Evolutionary conservation across 2,888 invertebrate species (phyloP).

Genomic region (Baccha elongata): DNA sequence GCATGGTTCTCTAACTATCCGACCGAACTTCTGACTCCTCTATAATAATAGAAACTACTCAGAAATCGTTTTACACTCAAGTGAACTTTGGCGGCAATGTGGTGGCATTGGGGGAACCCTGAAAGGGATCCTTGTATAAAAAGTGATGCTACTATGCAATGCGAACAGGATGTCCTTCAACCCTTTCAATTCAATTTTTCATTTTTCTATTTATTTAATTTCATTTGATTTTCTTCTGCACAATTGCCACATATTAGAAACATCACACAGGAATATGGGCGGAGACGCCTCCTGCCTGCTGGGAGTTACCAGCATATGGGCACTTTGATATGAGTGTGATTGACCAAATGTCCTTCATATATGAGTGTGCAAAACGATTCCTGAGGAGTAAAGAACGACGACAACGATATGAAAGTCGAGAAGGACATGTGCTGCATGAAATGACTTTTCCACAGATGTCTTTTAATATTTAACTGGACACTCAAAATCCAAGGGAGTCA

Average conservation of each 20-base stretch:
- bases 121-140: not conserved
- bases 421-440: constrained; percentile 61
- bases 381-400: constrained; percentile 20
- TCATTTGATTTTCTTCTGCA: constrained; percentile 62
- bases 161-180: constrained; percentile 38
- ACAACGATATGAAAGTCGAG: constrained; percentile 19
- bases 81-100: constrained; percentile 45
- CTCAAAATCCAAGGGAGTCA: constrained; percentile 54
- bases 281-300: not conserved
- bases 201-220: constrained; percentile 70
- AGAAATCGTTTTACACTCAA: constrained; percentile 72
- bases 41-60: constrained; percentile 46
- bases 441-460: constrained; percentile 66
- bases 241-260: constrained; percentile 62
- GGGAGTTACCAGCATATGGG: constrained; percentile 29
- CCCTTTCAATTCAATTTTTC: constrained; percentile 20
- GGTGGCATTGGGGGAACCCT: constrained; percentile 11
- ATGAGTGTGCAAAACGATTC: constrained; percentile 45
- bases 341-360: constrained; percentile 61
- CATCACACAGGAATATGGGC: constrained; percentile 10
- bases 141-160: constrained; percentile 6
- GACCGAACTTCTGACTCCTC: constrained; percentile 28
- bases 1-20: constrained; percentile 62
- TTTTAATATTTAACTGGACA: constrained; percentile 64
- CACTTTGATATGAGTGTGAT: constrained; percentile 55